A percentile compares a stretch with the other conserved stretches of the same genome.
Evolutionary conservation across 1,140 invertebrate species (phyloP).

Genomic region (Ectropis grisescens): DNA sequence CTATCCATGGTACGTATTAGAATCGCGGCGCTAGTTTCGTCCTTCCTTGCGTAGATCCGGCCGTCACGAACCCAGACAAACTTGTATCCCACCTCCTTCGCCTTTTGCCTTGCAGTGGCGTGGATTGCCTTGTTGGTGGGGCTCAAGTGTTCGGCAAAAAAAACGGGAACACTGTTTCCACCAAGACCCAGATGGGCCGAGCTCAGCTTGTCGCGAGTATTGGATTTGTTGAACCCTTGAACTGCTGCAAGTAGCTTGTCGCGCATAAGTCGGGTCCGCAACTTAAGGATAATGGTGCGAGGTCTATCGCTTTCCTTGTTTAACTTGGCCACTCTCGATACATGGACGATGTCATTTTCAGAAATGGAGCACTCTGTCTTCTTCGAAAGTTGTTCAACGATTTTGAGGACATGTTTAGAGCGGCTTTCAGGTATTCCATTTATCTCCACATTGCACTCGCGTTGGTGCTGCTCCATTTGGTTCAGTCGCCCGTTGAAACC

Average conservation of each 20-base stretch:
- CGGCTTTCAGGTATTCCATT: neutral
- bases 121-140: neutral
- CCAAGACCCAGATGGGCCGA: neutral
- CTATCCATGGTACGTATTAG: neutral
- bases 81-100: neutral
- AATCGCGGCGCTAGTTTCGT: neutral
- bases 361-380: neutral
- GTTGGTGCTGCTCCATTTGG: neutral
- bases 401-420: neutral
- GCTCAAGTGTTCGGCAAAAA: neutral
- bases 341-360: neutral
- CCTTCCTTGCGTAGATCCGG: too few relatives aligned
- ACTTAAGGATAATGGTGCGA: neutral
- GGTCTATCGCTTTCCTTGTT: neutral
- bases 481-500: neutral
- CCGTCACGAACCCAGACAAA: too few relatives aligned
- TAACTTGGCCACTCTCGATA: neutral
- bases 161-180: neutral
- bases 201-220: neutral
- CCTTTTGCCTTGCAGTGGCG: neutral
- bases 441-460: too few relatives aligned
- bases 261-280: neutral
- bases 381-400: neutral
- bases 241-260: neutral
- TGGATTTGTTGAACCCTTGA: neutral